These are phyloP conservation scores for Oceanodroma tethys DNA, from an alignment of 2,113 vertebrate species.

Conservation along the genomic window DNA sequence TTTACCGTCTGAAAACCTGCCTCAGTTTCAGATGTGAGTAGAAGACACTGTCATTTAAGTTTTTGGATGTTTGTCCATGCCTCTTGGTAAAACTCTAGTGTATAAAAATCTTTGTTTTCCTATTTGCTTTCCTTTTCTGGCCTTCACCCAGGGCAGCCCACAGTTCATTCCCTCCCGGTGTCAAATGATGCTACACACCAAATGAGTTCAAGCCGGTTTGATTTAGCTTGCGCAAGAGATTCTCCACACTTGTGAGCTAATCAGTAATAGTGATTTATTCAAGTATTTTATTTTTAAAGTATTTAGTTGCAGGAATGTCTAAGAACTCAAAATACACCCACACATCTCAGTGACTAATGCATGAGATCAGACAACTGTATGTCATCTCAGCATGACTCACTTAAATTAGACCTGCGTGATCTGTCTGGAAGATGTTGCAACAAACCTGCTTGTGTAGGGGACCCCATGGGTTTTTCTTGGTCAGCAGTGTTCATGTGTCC, in stretches of 20 bases:
- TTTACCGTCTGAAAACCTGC: constrained; percentile 94
- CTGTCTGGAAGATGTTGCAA: background rate
- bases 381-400: background rate
- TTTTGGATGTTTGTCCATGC: background rate
- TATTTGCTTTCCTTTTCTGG: background rate
- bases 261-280: background rate
- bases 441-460: background rate
- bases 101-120: background rate
- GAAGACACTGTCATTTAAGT: background rate
- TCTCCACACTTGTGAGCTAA: background rate
- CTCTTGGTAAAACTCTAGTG: background rate
- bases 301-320: background rate
- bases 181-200: background rate
- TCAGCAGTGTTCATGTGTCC: rapidly evolving
- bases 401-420: background rate
- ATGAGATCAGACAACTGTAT: background rate
- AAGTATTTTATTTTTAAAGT: background rate
- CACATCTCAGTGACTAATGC: background rate
- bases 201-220: background rate
- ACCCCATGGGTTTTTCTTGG: background rate
- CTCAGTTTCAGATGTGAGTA: constrained; percentile 99
- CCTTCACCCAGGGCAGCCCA: background rate
- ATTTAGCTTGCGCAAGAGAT: background rate
- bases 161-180: background rate
- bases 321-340: background rate